These are phyloP conservation scores for Plectrocnemia conspersa DNA, from an alignment of 1,140 invertebrate species.

Conservation along the genomic window DNA sequence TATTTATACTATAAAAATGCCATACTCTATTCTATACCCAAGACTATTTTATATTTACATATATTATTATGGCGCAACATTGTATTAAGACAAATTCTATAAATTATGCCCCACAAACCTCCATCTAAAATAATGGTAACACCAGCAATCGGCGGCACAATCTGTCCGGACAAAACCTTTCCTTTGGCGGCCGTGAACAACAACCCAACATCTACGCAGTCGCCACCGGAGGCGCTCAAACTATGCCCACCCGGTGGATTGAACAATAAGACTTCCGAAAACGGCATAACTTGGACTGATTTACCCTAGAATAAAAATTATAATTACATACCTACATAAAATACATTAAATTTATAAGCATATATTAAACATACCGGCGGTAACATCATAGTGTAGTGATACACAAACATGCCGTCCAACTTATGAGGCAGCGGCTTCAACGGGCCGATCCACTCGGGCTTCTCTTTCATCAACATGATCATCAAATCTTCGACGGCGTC, in stretches of 20 bases:
- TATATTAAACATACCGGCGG: conserved; percentile 36
- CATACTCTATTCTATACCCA: too few species aligned
- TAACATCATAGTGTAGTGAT: conserved; percentile 43
- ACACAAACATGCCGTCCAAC: conserved; percentile 38
- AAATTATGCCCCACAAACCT: too few species aligned
- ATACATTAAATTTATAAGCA: background rate
- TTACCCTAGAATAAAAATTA: conserved; percentile 49
- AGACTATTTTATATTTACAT: too few species aligned
- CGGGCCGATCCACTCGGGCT: conserved; percentile 39
- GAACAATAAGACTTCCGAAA: conserved; percentile 68
- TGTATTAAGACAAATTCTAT: too few species aligned
- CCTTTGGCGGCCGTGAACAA: conserved; percentile 54
- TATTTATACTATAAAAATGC: too few species aligned
- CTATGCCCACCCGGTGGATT: conserved; percentile 54
- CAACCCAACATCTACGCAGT: conserved; percentile 66
- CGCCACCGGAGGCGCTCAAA: conserved; percentile 60
- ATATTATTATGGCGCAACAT: too few species aligned
- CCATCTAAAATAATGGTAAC: conserved; percentile 57
- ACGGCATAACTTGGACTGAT: conserved; percentile 56
- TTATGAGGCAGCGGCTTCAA: conserved; percentile 39
- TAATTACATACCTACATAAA: too few species aligned
- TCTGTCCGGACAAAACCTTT: conserved; percentile 49
- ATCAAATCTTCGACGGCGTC: conserved; percentile 39
- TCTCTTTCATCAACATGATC: conserved; percentile 36
- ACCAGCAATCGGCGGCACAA: conserved; percentile 51